Percentiles rank a stretch among this genome's conserved stretches.
Conservation (phyloP, 2,113 vertebrate genomes). For the Stegastes partitus region DNA sequence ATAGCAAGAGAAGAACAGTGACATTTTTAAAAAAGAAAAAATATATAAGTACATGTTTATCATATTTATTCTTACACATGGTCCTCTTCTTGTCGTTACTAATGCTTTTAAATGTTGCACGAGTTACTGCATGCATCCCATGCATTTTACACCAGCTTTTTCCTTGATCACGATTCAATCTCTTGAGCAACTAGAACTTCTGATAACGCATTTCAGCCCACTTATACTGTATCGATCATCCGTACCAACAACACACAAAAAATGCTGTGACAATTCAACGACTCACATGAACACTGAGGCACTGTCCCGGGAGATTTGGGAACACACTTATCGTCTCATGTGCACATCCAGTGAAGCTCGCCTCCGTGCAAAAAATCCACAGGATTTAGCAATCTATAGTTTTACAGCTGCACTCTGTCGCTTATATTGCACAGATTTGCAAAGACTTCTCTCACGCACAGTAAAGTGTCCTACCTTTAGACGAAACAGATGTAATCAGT, state of each 20-base stretch:
- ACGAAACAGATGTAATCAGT: constrained; percentile 48
- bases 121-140: not conserved
- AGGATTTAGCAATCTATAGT: constrained; percentile 24
- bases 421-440: not conserved
- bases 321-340: constrained; percentile 30
- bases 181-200: not conserved
- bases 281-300: constrained; percentile 32
- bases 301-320: constrained; percentile 38
- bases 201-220: not conserved
- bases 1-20: not conserved
- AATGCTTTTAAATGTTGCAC: not conserved
- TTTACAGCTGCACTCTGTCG: constrained; percentile 18
- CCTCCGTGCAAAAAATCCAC: constrained; percentile 37
- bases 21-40: not conserved
- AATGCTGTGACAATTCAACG: constrained; percentile 13
- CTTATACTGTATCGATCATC: not conserved
- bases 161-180: constrained; percentile 5
- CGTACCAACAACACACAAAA: not conserved
- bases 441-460: constrained; percentile 28
- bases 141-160: not conserved
- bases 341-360: constrained; percentile 22
- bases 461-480: constrained; percentile 66
- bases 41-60: too few relatives aligned
- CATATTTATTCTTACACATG: too few relatives aligned
- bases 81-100: not conserved